phyloP scores from a whole-genome alignment of 2,113 vertebrate species.

The Poicephalus meyeri region DNA sequence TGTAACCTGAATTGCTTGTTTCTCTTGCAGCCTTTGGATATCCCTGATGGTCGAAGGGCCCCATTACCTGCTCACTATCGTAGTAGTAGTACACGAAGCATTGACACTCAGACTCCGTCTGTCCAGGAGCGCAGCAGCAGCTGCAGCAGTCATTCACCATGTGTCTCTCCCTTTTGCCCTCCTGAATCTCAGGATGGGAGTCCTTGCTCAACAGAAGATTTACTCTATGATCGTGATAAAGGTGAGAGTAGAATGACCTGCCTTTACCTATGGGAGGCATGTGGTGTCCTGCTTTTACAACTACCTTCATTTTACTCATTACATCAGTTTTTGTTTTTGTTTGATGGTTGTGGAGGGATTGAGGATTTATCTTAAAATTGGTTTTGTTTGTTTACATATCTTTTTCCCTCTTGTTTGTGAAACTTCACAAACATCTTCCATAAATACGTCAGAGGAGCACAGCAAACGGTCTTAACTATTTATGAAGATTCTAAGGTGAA shows the following conservation, averaged over 20 bases:
- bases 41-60: conserved; percentile 88
- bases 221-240: conserved; percentile 93
- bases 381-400: conserved; percentile 68
- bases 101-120: conserved; percentile 92
- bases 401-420: conserved; percentile 75
- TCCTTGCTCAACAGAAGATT: conserved; percentile 89
- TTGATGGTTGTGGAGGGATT: conserved; percentile 48
- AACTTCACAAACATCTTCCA: conserved; percentile 82
- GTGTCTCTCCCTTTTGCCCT: conserved; percentile 86
- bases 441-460: conserved; percentile 80
- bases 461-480: conserved; percentile 65
- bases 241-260: conserved; percentile 75
- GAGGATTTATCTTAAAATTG: conserved; percentile 50
- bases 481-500: conserved; percentile 37
- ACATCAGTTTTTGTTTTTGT: conserved; percentile 66
- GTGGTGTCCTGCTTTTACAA: conserved; percentile 56
- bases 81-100: conserved; percentile 87
- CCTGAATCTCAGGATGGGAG: conserved; percentile 92
- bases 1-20: conserved; percentile 11
- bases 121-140: conserved; percentile 87
- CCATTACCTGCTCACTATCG: conserved; percentile 87
- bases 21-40: conserved; percentile 83
- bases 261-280: conserved; percentile 13
- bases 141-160: conserved; percentile 84
- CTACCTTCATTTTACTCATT: conserved; percentile 73